Evolutionary conservation across 1,140 invertebrate genomes (phyloP).

Genomic region (Tetraneura akinire): DNA sequence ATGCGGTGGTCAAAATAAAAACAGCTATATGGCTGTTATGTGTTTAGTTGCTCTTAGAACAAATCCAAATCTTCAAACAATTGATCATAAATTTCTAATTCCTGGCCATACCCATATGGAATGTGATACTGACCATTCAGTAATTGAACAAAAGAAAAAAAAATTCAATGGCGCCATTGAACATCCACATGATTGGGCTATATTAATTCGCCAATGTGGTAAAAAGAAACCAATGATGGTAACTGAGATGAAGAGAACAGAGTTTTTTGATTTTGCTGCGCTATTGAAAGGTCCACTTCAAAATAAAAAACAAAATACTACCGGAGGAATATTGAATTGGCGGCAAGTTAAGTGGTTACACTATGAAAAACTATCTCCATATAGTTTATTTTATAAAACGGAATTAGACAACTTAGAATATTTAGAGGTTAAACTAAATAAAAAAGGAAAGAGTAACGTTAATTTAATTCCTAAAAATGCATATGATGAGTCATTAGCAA

Average conservation of each 20-base stretch:
- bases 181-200: not conserved
- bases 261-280: constrained; percentile 11
- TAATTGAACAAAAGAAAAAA: not conserved
- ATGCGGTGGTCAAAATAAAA: constrained; percentile 48
- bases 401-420: not conserved
- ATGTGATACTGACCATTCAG: not conserved
- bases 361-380: not conserved
- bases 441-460: not conserved
- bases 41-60: not conserved
- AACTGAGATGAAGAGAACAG: not conserved
- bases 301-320: not conserved
- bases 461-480: not conserved
- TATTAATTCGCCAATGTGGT: not conserved
- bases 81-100: not conserved
- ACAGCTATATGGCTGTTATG: constrained; percentile 21
- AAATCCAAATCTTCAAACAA: not conserved
- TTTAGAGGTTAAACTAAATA: not conserved
- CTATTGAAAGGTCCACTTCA: not conserved
- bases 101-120: not conserved
- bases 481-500: not conserved
- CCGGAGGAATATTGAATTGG: not conserved
- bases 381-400: constrained; percentile 13
- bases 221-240: not conserved
- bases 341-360: not conserved
- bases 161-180: no score